Conservation (phyloP, 2,113 vertebrate genomes). For the Pyrgilauda ruficollis region DNA sequence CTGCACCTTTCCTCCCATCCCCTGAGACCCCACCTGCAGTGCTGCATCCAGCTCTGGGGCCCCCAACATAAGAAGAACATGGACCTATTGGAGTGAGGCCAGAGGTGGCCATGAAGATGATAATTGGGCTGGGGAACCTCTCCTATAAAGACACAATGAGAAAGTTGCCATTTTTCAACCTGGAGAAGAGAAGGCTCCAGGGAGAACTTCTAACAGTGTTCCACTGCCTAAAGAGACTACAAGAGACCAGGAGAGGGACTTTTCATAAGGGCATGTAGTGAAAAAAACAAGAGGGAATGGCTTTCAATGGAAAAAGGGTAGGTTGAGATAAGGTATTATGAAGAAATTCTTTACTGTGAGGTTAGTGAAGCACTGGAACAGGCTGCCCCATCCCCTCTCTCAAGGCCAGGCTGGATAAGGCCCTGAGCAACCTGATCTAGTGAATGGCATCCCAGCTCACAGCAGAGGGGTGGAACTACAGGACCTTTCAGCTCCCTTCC, state of each 20-base stretch:
- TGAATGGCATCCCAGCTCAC: background rate
- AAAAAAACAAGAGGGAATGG: background rate
- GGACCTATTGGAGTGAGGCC: background rate
- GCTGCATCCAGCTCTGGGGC: background rate
- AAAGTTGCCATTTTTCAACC: fast-evolving
- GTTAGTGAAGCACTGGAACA: background rate
- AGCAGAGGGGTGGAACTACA: background rate
- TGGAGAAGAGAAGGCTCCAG: background rate
- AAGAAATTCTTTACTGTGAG: background rate
- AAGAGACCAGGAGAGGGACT: background rate
- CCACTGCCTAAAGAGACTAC: background rate
- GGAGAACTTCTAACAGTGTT: background rate
- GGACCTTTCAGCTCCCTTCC: background rate
- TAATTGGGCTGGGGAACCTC: background rate
- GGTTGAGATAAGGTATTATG: background rate
- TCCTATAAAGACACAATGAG: background rate
- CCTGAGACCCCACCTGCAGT: background rate
- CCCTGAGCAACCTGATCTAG: background rate
- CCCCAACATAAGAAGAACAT: too few species aligned
- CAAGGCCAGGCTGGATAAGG: background rate
- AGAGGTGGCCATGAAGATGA: background rate
- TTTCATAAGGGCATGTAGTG: background rate
- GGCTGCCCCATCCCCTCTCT: background rate
- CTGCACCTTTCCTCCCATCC: background rate
- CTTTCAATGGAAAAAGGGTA: background rate